A percentile compares a stretch with the other conserved stretches of the same genome.
phyloP scores from a whole-genome alignment of 2,113 vertebrate species.

The Meriones unguiculatus region DNA sequence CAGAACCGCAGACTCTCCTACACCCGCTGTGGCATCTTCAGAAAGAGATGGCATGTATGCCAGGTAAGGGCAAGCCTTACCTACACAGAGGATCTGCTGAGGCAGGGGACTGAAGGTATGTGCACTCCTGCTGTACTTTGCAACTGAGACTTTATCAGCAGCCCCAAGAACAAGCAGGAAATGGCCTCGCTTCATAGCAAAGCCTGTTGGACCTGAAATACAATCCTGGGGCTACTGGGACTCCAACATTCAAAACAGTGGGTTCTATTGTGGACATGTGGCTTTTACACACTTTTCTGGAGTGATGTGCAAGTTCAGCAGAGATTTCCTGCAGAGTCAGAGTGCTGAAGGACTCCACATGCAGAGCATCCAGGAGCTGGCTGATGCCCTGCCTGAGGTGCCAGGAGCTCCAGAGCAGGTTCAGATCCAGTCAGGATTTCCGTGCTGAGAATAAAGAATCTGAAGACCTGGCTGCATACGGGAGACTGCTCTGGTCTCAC shows the following conservation, averaged over 20 bases:
- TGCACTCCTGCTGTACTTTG: neutral
- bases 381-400: conserved; percentile 92
- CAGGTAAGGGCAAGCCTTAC: too few species aligned
- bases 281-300: neutral
- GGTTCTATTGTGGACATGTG: too few species aligned
- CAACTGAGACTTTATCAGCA: neutral
- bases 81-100: neutral
- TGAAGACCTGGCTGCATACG: conserved; percentile 91
- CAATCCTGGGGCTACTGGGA: neutral
- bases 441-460: conserved; percentile 89
- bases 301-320: too few species aligned
- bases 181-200: neutral
- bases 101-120: neutral
- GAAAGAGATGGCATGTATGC: neutral
- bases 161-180: neutral
- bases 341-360: conserved; percentile 93
- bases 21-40: neutral
- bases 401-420: conserved; percentile 90
- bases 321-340: conserved; percentile 56
- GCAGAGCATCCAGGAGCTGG: conserved; percentile 93
- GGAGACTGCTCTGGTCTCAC: conserved; percentile 92
- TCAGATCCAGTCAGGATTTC: conserved; percentile 92
- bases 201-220: neutral
- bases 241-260: neutral
- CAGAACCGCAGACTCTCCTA: too few species aligned